Conservation (phyloP, 1,140 invertebrate genomes). For the Notospermus geniculatus region DNA sequence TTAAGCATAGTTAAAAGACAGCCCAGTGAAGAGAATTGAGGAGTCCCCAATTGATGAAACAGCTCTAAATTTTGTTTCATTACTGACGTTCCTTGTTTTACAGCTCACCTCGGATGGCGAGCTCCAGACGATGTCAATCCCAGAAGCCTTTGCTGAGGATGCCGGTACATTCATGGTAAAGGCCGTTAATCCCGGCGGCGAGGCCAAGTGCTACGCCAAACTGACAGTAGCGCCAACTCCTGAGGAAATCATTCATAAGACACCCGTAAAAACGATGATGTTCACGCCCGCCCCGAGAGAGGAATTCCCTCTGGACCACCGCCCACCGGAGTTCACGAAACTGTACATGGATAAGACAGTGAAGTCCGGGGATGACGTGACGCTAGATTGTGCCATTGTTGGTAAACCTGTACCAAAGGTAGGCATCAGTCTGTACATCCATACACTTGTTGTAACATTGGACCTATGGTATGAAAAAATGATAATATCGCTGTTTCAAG, state of each 20-base stretch:
- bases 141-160: slow-evolving; percentile 63
- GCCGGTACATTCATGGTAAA: slow-evolving; percentile 86
- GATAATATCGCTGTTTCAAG: too few species aligned
- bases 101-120: slow-evolving; percentile 84
- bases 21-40: too few species aligned
- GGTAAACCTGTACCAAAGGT: slow-evolving; percentile 75
- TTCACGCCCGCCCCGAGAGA: slow-evolving; percentile 20
- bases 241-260: slow-evolving; percentile 20
- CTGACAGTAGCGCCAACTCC: slow-evolving; percentile 57
- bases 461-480: too few species aligned
- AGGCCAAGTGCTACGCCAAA: slow-evolving; percentile 57
- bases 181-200: slow-evolving; percentile 69
- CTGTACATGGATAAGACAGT: slow-evolving; percentile 51
- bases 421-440: too few species aligned
- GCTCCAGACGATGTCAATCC: slow-evolving; percentile 68
- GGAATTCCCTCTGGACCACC: slow-evolving; percentile 28
- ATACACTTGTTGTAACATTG: too few species aligned
- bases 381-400: slow-evolving; percentile 69
- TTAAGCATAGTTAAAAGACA: too few species aligned
- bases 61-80: too few species aligned
- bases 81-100: slow-evolving; percentile 58
- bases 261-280: slow-evolving; percentile 18
- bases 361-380: slow-evolving; percentile 61
- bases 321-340: slow-evolving; percentile 50
- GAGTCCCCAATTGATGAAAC: too few species aligned